Conservation (phyloP, 2,797 vertebrate species). For the Selene dorsalis region DNA sequence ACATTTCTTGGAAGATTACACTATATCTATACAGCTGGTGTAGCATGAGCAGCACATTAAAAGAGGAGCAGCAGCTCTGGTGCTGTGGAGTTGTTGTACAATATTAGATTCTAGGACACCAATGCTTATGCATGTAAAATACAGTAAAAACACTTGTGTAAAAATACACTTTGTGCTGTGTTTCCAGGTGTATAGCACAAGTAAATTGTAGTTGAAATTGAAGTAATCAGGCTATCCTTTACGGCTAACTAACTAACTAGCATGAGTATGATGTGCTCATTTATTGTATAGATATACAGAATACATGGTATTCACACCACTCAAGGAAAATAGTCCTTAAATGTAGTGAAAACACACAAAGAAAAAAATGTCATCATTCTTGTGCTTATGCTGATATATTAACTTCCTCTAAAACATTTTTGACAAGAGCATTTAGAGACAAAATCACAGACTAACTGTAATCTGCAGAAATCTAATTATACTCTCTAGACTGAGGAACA, state of each 20-base stretch:
- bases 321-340: background rate
- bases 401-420: background rate
- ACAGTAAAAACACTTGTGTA: no score
- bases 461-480: constrained; percentile 56
- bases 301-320: background rate
- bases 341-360: no score
- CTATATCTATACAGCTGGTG: background rate
- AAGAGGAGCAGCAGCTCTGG: background rate
- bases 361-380: background rate
- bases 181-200: background rate
- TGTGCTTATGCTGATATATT: background rate
- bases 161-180: no score
- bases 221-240: background rate
- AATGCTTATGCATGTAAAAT: background rate
- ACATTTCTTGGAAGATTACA: background rate
- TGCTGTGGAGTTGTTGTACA: background rate
- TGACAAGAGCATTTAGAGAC: constrained; percentile 24
- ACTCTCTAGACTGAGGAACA: constrained; percentile 47
- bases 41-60: background rate
- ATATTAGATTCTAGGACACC: no score
- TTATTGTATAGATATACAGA: background rate
- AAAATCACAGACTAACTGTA: constrained; percentile 30
- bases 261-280: background rate
- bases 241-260: background rate
- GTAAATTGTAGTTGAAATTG: background rate